phyloP scores from a whole-genome alignment of 1,140 invertebrate species.

The Drosophila willistoni region DNA sequence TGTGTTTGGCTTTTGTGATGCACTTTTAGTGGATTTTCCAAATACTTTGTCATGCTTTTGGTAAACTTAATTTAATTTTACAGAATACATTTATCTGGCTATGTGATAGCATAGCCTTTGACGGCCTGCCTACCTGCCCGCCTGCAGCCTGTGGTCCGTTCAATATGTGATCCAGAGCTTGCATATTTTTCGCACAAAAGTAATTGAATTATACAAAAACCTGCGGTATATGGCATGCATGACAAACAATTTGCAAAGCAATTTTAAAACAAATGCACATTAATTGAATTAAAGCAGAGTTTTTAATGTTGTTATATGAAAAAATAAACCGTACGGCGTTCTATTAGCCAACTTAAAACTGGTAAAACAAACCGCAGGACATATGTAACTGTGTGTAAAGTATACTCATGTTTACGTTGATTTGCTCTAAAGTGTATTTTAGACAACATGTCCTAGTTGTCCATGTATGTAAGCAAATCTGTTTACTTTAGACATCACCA shows the following conservation, averaged over 20 bases:
- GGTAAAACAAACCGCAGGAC: slow-evolving; percentile 8
- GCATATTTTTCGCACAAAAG: slow-evolving; percentile 51
- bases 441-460: neutral
- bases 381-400: neutral
- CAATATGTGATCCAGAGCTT: slow-evolving; percentile 16
- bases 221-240: slow-evolving; percentile 26
- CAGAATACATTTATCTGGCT: neutral
- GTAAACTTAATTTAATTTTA: slow-evolving; percentile 40
- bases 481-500: slow-evolving; percentile 1
- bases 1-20: neutral
- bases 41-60: slow-evolving; percentile 8
- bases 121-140: neutral
- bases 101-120: neutral
- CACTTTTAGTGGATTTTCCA: slow-evolving; percentile 1
- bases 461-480: neutral
- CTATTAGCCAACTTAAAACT: slow-evolving; percentile 10
- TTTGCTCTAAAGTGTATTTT: neutral
- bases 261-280: slow-evolving; percentile 67
- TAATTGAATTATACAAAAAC: slow-evolving; percentile 70
- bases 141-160: neutral
- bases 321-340: slow-evolving; percentile 27
- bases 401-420: no score
- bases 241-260: slow-evolving; percentile 61
- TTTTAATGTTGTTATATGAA: slow-evolving; percentile 59
- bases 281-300: slow-evolving; percentile 65